Conservation (phyloP, 2,888 invertebrate genomes). For the Stramonita haemastoma region DNA sequence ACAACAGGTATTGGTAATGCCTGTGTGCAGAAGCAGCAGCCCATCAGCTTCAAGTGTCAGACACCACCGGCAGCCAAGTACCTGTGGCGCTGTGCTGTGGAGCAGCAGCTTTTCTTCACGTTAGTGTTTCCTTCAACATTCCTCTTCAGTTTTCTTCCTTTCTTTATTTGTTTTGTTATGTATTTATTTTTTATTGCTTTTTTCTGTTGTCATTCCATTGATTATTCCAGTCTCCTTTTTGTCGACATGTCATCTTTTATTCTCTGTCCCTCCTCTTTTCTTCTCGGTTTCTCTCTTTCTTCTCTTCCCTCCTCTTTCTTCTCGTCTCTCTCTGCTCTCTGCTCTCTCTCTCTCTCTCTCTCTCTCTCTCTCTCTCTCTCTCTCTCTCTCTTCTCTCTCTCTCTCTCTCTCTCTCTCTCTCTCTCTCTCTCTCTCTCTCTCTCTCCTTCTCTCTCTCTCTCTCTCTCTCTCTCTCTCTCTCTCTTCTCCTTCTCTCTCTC, state of each 20-base stretch:
- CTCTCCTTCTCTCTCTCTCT: neutral
- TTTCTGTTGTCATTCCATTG: too few relatives aligned
- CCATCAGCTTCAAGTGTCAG: constrained; percentile 95
- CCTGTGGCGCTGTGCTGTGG: constrained; percentile 97
- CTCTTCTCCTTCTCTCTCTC: neutral
- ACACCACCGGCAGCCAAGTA: constrained; percentile 94
- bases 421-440: neutral
- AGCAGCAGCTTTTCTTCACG: constrained; percentile 99
- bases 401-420: neutral
- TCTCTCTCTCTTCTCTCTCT: neutral
- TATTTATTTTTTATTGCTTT: neutral
- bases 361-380: neutral
- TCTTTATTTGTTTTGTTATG: neutral
- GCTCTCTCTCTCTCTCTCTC: constrained; percentile 4
- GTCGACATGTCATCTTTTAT: too few relatives aligned
- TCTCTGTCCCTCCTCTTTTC: too few relatives aligned
- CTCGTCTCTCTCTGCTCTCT: too few relatives aligned
- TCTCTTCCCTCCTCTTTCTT: too few relatives aligned
- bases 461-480: neutral
- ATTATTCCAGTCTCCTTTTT: too few relatives aligned
- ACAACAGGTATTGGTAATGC: constrained; percentile 20
- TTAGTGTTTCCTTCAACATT: constrained; percentile 78
- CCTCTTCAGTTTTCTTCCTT: neutral
- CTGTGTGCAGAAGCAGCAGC: constrained; percentile 73
- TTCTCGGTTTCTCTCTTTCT: too few relatives aligned